Percentiles rank a stretch among this genome's conserved stretches.
Evolutionary conservation across 2,888 invertebrate species (phyloP).

Genomic region (Amphipoea oculea): DNA sequence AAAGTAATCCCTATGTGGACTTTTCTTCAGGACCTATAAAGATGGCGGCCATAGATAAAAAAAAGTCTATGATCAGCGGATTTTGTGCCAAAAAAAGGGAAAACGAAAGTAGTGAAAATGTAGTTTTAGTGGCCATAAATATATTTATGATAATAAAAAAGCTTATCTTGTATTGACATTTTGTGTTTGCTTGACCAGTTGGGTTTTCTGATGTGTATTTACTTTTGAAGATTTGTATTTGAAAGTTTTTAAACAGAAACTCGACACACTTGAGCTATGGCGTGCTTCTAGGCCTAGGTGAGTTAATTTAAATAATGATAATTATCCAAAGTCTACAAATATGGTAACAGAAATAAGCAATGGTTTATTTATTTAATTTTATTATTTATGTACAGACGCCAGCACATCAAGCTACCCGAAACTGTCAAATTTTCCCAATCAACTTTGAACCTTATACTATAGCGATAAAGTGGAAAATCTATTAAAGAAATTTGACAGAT

Average conservation of each 20-base stretch:
- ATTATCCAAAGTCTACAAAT: neutral
- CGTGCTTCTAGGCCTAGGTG: neutral
- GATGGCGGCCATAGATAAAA: constrained; percentile 60
- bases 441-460: too few relatives aligned
- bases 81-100: constrained; percentile 53
- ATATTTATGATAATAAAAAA: constrained; percentile 63
- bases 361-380: neutral
- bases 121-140: constrained; percentile 58
- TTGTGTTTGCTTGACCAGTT: constrained; percentile 46
- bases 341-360: neutral
- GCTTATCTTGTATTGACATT: constrained; percentile 52
- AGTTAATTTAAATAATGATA: neutral
- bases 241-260: neutral
- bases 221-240: neutral
- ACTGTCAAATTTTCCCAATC: too few relatives aligned
- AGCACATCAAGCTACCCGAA: too few relatives aligned
- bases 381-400: too few relatives aligned
- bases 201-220: neutral
- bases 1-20: constrained; percentile 50
- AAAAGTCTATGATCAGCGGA: constrained; percentile 56
- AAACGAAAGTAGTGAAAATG: constrained; percentile 45
- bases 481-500: too few relatives aligned
- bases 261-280: neutral
- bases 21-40: constrained; percentile 57
- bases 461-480: too few relatives aligned